phyloP scores from a whole-genome alignment of 2,113 vertebrate genomes.

The Stegostoma tigrinum region DNA sequence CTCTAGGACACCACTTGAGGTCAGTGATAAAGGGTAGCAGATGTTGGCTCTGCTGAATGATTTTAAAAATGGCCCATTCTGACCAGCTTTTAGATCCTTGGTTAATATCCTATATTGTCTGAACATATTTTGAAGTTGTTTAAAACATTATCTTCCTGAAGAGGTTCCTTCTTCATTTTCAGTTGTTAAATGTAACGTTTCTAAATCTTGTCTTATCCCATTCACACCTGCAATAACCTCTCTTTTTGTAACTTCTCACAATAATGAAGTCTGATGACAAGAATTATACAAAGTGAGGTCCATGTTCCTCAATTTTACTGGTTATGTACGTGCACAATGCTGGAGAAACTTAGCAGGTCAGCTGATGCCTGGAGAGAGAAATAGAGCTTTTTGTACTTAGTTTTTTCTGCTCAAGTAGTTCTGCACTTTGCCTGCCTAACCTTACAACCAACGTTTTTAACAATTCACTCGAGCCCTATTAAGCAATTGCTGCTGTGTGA shows the following conservation, averaged over 20 bases:
- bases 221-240: neutral
- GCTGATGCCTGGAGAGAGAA: too few species aligned
- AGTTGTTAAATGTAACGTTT: neutral
- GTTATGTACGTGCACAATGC: neutral
- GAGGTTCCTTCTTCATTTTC: neutral
- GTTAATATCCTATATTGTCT: neutral
- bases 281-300: neutral
- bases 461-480: too few species aligned
- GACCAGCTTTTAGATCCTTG: too few species aligned
- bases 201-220: neutral
- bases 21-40: too few species aligned
- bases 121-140: neutral
- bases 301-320: neutral
- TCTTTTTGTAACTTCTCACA: neutral
- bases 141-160: neutral
- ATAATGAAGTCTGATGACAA: neutral
- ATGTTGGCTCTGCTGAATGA: too few species aligned
- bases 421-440: too few species aligned
- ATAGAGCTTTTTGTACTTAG: neutral
- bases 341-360: too few species aligned
- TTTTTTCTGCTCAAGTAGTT: neutral
- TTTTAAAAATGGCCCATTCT: too few species aligned
- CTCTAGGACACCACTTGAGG: too few species aligned
- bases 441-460: too few species aligned
- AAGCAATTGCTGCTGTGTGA: too few species aligned